A percentile compares a stretch with the other conserved stretches of the same genome.
Evolutionary conservation across 2,797 vertebrate genomes (phyloP).

Genomic region (Lagodon rhomboides): DNA sequence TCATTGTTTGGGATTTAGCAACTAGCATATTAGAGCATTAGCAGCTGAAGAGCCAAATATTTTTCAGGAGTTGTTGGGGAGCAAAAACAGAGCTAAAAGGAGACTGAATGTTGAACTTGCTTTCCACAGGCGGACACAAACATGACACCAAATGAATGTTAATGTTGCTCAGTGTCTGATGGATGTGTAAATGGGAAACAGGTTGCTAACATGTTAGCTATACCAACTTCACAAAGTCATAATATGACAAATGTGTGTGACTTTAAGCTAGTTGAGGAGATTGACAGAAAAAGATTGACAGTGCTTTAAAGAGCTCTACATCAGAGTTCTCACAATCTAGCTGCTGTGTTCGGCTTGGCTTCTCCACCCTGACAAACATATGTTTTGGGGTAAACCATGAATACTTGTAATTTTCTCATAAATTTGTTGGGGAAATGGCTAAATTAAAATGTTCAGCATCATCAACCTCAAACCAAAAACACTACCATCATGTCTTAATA

Average conservation of each 20-base stretch:
- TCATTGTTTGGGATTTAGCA: background rate
- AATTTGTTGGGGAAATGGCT: slow-evolving; percentile 16
- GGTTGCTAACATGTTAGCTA: background rate
- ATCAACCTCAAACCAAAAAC: slow-evolving; percentile 21
- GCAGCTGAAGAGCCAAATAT: background rate
- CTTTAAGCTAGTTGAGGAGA: background rate
- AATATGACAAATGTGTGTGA: background rate
- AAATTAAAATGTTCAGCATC: slow-evolving; percentile 1
- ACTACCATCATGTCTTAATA: background rate
- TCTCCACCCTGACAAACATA: slow-evolving; percentile 17
- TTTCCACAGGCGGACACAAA: too few relatives aligned
- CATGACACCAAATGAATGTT: background rate
- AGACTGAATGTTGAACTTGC: too few relatives aligned
- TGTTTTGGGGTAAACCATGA: slow-evolving; percentile 15
- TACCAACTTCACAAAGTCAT: background rate
- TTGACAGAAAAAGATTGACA: background rate
- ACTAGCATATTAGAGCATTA: background rate
- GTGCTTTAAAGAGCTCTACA: background rate
- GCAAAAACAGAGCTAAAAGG: too few relatives aligned
- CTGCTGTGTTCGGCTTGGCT: background rate
- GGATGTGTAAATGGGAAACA: background rate
- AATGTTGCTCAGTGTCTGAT: background rate
- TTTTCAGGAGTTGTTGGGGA: background rate
- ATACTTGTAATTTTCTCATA: slow-evolving; percentile 23
- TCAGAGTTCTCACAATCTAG: slow-evolving; percentile 2